These are phyloP conservation scores for Stenodera caucasica DNA, from an alignment of 2,888 invertebrate species.

Conservation along the genomic window DNA sequence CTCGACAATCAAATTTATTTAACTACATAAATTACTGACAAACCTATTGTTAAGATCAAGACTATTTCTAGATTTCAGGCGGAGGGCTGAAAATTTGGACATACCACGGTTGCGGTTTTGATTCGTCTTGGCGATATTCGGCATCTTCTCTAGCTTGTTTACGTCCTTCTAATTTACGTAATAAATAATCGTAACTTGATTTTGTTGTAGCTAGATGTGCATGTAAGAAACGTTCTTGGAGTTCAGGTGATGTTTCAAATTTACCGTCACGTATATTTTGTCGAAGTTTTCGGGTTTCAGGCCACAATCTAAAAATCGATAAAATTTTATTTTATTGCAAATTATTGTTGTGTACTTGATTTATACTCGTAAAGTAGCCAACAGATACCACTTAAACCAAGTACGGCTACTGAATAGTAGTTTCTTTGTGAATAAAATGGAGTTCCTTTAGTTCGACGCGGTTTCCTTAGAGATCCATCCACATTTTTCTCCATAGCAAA, in stretches of 20 bases:
- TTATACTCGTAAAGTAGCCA: constrained; percentile 61
- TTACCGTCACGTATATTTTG: constrained; percentile 34
- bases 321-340: constrained; percentile 5
- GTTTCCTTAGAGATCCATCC: constrained; percentile 59
- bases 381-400: constrained; percentile 55
- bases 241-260: constrained; percentile 39
- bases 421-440: constrained; percentile 64
- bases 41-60: constrained; percentile 36
- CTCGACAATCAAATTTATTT: constrained; percentile 10
- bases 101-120: constrained; percentile 37
- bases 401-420: constrained; percentile 56
- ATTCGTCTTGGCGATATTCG: constrained; percentile 37
- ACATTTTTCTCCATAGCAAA: constrained; percentile 48
- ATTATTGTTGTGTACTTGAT: background rate
- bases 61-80: constrained; percentile 36
- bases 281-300: constrained; percentile 38
- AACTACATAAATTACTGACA: constrained; percentile 25
- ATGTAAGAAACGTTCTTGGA: constrained; percentile 30
- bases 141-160: constrained; percentile 34
- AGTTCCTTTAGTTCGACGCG: constrained; percentile 67
- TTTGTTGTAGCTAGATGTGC: constrained; percentile 21
- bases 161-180: constrained; percentile 33
- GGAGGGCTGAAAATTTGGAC: constrained; percentile 32
- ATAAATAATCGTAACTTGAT: constrained; percentile 29
- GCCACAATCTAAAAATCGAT: constrained; percentile 40